Evolutionary conservation across 2,113 vertebrate genomes (phyloP).

Genomic region (Tychaedon coryphoeus): DNA sequence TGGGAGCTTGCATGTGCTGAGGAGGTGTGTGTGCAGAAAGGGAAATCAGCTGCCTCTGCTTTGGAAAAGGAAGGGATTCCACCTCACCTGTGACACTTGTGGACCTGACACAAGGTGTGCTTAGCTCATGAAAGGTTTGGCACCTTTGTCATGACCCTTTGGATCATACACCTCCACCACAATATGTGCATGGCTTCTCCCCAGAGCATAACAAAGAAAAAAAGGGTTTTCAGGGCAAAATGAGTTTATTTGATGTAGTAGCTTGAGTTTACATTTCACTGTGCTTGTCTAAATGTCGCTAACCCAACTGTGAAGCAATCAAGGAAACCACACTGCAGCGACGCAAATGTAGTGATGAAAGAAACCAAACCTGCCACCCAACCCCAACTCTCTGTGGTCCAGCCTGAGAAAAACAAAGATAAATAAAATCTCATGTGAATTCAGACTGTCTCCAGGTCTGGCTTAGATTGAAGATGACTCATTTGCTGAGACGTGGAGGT

Average conservation of each 20-base stretch:
- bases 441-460: not conserved
- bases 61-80: not conserved
- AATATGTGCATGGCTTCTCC: not conserved
- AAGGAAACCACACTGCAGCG: not conserved
- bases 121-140: not conserved
- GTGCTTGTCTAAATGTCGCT: not conserved
- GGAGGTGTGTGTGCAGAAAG: no score
- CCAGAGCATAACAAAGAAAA: not conserved
- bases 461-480: not conserved
- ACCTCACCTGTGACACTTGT: rapidly evolving
- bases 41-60: not conserved
- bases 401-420: not conserved
- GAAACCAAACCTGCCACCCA: not conserved
- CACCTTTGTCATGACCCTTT: not conserved
- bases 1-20: not conserved
- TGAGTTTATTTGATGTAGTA: not conserved
- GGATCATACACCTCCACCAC: not conserved
- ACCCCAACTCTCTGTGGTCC: not conserved
- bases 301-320: not conserved
- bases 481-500: not conserved
- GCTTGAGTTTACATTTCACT: not conserved
- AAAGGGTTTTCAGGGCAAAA: not conserved
- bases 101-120: rapidly evolving
- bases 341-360: not conserved
- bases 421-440: not conserved